phyloP scores from a whole-genome alignment of 2,888 invertebrate species.

The Parelbella ahira region DNA sequence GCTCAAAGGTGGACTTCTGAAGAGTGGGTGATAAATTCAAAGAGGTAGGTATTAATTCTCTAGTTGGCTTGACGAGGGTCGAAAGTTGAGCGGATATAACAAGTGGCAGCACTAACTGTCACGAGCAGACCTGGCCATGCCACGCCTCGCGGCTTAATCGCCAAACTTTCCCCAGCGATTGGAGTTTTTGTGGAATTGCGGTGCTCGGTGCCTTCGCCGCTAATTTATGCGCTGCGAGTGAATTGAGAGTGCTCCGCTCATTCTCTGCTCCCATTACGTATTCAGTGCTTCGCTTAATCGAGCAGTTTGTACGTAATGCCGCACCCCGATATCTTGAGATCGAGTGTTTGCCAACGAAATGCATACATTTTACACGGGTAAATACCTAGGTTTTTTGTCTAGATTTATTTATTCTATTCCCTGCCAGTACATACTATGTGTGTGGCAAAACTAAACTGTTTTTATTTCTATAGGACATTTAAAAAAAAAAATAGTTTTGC shows the following conservation, averaged over 20 bases:
- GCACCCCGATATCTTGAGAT: conserved; percentile 17
- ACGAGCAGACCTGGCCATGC: conserved; percentile 70
- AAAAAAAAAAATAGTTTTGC: too few relatives aligned
- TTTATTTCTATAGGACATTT: too few relatives aligned
- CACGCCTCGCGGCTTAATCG: conserved; percentile 78
- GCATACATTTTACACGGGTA: conserved; percentile 16
- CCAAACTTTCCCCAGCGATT: conserved; percentile 76
- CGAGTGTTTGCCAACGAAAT: conserved; percentile 16
- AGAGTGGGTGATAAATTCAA: conserved; percentile 45
- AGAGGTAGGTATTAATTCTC: conserved; percentile 69
- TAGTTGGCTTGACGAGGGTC: conserved; percentile 76
- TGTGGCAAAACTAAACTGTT: too few relatives aligned
- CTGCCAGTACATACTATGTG: too few relatives aligned
- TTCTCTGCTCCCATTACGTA: conserved; percentile 63
- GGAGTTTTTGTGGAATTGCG: conserved; percentile 75
- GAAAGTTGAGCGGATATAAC: conserved; percentile 77
- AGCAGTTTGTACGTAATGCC: conserved; percentile 37
- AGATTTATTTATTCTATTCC: too few relatives aligned
- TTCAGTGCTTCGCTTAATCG: conserved; percentile 75
- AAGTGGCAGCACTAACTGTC: conserved; percentile 79
- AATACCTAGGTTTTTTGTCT: too few relatives aligned
- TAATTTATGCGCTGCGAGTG: conserved; percentile 73
- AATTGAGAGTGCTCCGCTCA: conserved; percentile 54
- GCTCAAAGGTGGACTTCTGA: conserved; percentile 4
- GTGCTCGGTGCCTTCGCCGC: conserved; percentile 54